Evolutionary conservation across 2,797 vertebrate species (phyloP).

Genomic region (Sorex maritimensis): DNA sequence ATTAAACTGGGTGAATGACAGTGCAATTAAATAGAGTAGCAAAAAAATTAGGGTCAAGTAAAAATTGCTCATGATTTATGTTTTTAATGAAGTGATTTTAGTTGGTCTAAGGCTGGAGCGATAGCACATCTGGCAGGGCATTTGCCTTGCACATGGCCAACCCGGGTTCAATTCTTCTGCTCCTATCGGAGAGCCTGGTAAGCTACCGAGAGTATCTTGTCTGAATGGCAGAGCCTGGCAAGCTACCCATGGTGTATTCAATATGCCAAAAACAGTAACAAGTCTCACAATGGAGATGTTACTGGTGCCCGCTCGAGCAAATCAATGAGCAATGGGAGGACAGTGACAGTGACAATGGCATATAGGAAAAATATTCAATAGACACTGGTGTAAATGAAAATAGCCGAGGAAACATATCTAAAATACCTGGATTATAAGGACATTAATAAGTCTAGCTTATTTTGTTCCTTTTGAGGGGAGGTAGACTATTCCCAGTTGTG

Average conservation of each 20-base stretch:
- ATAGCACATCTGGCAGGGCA: too few species aligned
- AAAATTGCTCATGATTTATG: slow-evolving; percentile 23
- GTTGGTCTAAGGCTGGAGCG: not conserved
- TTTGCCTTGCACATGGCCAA: too few species aligned
- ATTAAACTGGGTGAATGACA: not conserved
- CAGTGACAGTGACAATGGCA: not conserved
- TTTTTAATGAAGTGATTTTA: slow-evolving; percentile 37
- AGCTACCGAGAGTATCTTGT: too few species aligned
- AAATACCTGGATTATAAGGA: not conserved
- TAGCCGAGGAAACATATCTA: not conserved
- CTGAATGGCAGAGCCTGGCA: too few species aligned
- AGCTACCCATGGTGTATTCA: too few species aligned
- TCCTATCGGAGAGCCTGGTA: too few species aligned
- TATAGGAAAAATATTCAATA: not conserved
- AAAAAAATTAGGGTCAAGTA: slow-evolving; percentile 25
- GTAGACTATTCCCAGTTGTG: too few species aligned
- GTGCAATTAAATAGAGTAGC: slow-evolving; percentile 18
- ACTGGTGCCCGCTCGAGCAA: too few species aligned
- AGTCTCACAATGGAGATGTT: too few species aligned
- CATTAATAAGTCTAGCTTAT: not conserved
- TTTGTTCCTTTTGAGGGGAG: not conserved
- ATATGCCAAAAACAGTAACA: too few species aligned
- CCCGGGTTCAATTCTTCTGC: too few species aligned
- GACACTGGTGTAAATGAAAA: not conserved
- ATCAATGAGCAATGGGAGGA: too few species aligned